Percentiles rank a stretch among this genome's conserved stretches.
Evolutionary conservation across 2,113 vertebrate genomes (phyloP).

Genomic region (Ploceus nigricollis): DNA sequence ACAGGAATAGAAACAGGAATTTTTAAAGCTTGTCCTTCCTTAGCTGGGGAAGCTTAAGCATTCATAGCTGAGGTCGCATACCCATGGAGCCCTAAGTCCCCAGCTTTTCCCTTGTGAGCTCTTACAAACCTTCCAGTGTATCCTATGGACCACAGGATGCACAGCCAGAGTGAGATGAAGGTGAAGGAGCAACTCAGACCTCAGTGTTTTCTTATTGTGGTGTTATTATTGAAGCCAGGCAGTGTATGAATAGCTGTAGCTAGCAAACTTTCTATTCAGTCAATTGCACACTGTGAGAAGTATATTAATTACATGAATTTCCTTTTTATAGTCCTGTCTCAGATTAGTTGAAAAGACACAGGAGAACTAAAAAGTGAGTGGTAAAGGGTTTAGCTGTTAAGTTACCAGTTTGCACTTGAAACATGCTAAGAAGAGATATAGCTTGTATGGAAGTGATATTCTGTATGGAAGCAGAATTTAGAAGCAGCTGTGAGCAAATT

Average conservation of each 20-base stretch:
- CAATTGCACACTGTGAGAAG: neutral
- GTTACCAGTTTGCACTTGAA: neutral
- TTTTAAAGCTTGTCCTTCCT: neutral
- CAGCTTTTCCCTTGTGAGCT: neutral
- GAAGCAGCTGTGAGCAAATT: neutral
- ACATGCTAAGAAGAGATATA: neutral
- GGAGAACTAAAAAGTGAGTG: neutral
- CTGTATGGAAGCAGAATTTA: neutral
- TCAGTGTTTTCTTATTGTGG: neutral
- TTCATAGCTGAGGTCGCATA: neutral
- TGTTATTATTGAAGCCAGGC: neutral
- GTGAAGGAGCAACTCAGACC: neutral
- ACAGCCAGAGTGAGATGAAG: neutral
- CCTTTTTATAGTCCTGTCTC: neutral
- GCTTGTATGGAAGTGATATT: neutral
- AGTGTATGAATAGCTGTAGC: neutral
- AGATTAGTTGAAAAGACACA: neutral
- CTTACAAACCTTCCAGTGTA: neutral
- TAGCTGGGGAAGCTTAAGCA: neutral
- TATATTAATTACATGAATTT: neutral
- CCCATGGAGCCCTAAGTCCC: neutral
- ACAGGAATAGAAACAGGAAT: neutral
- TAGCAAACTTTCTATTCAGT: neutral
- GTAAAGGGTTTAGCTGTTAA: neutral
- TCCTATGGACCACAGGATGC: neutral